These are phyloP conservation scores for Penaeus indicus DNA, from an alignment of 1,140 invertebrate species.

Conservation along the genomic window DNA sequence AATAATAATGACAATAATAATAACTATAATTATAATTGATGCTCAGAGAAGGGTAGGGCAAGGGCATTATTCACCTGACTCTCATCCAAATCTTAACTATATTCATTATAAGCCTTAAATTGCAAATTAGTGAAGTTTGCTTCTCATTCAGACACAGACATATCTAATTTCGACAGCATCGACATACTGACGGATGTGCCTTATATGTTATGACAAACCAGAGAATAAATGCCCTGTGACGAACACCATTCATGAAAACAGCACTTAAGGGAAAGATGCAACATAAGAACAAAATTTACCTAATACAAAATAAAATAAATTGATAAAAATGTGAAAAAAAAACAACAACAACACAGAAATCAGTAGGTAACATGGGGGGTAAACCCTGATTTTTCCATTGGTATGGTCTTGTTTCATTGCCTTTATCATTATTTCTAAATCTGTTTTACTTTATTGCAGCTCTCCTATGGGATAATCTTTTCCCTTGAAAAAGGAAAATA, in stretches of 20 bases:
- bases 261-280: conserved; percentile 36
- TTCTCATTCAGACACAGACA: conserved; percentile 17
- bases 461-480: too few relatives aligned
- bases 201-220: conserved; percentile 28
- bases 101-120: conserved; percentile 29
- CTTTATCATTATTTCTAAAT: not conserved
- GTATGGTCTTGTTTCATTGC: conserved; percentile 21
- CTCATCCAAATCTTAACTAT: conserved; percentile 3
- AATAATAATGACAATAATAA: conserved; percentile 25
- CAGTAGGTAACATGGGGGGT: conserved; percentile 41
- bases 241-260: conserved; percentile 44
- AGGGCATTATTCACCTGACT: conserved; percentile 57
- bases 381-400: conserved; percentile 40
- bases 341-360: conserved; percentile 21
- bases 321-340: too few relatives aligned
- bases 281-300: conserved; percentile 36
- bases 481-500: too few relatives aligned
- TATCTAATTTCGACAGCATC: conserved; percentile 35
- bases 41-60: conserved; percentile 40
- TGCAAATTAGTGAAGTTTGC: conserved; percentile 31
- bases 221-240: conserved; percentile 51
- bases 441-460: not conserved
- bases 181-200: conserved; percentile 20
- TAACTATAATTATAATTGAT: not conserved
- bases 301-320: conserved; percentile 31